Conservation (phyloP, 1,140 invertebrate genomes). For the Hesperophylax magnus region DNA sequence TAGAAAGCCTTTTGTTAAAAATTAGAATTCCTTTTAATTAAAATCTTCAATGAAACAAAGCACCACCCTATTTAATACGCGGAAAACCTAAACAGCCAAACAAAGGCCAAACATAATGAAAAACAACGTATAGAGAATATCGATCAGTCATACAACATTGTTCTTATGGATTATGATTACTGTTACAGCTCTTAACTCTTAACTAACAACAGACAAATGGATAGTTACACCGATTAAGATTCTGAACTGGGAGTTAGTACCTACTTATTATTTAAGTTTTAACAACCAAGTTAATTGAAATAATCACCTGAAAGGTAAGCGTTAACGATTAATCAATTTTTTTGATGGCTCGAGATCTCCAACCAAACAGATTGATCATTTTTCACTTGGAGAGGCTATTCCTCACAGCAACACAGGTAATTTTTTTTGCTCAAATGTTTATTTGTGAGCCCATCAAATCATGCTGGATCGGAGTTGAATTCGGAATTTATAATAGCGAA, state of each 20-base stretch:
- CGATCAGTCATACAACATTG: constrained; percentile 30
- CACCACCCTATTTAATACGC: too few species aligned
- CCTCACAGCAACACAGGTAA: neutral
- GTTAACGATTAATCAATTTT: constrained; percentile 51
- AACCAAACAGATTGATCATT: constrained; percentile 38
- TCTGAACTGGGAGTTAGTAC: constrained; percentile 1
- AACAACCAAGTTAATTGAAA: constrained; percentile 51
- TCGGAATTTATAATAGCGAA: neutral
- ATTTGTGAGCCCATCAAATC: constrained; percentile 1
- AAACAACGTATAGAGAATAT: constrained; percentile 27
- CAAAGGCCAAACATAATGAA: constrained; percentile 24
- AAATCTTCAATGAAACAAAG: too few species aligned
- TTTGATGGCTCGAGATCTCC: constrained; percentile 33
- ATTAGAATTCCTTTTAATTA: too few species aligned
- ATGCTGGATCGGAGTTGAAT: neutral
- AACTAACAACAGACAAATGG: neutral
- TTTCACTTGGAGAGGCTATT: constrained; percentile 42
- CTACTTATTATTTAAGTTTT: constrained; percentile 30
- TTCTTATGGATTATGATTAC: constrained; percentile 27
- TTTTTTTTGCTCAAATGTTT: constrained; percentile 19
- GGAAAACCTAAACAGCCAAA: neutral
- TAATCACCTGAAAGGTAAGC: constrained; percentile 50
- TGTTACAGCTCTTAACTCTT: neutral
- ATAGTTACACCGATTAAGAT: constrained; percentile 11
- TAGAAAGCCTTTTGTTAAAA: too few species aligned